Percentiles rank a stretch among this genome's conserved stretches.
Conservation (phyloP, 1,140 invertebrate species). For the Pseudomyrmex sp. region DNA sequence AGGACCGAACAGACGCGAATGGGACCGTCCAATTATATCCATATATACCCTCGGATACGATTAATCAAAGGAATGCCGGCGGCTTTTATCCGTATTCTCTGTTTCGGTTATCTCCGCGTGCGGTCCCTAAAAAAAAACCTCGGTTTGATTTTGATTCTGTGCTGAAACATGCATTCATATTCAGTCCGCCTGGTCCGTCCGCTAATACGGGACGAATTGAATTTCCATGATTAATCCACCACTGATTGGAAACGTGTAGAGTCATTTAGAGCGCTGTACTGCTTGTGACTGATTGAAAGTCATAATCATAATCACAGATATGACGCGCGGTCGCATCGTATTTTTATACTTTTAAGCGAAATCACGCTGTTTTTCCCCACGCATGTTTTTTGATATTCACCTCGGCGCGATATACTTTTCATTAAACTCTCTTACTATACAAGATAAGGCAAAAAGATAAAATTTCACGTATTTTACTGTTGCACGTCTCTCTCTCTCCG, state of each 20-base stretch:
- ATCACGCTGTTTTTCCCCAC: no score
- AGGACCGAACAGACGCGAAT: constrained; percentile 56
- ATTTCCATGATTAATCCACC: constrained; percentile 49
- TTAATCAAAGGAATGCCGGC: constrained; percentile 72
- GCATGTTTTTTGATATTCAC: neutral
- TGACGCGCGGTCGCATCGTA: neutral
- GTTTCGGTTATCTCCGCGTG: constrained; percentile 53
- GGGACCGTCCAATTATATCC: constrained; percentile 74
- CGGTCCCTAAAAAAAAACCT: constrained; percentile 61
- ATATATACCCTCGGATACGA: constrained; percentile 61
- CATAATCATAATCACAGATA: constrained; percentile 51
- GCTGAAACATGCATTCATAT: constrained; percentile 46
- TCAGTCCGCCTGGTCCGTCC: constrained; percentile 16
- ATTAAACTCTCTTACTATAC: constrained; percentile 16
- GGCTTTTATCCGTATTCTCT: constrained; percentile 65
- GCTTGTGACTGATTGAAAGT: constrained; percentile 53
- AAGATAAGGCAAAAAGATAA: neutral
- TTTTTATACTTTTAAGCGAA: neutral
- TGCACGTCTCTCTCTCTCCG: neutral
- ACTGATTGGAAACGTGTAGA: constrained; percentile 53
- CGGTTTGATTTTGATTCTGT: constrained; percentile 52
- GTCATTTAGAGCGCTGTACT: constrained; percentile 52
- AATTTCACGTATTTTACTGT: neutral
- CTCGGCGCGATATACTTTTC: neutral
- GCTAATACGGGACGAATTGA: constrained; percentile 50